Conservation (phyloP, 1,140 invertebrate species). For the fruit fly (Drosophila melanogaster) region DNA sequence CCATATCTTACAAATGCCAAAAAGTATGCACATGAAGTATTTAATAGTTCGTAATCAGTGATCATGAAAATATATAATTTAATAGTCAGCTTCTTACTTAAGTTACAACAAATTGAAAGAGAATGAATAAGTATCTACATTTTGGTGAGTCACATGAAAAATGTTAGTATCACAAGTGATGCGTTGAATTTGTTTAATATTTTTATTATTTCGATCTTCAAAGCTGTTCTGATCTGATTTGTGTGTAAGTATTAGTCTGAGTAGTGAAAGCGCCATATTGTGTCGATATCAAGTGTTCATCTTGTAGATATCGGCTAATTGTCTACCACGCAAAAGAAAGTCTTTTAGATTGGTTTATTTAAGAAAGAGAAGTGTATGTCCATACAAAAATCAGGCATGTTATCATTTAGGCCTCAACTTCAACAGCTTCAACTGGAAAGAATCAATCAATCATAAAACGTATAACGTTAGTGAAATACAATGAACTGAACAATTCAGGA, state of each 20-base stretch:
- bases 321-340: conserved; percentile 74
- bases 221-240: conserved; percentile 36
- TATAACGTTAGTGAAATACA: conserved; percentile 79
- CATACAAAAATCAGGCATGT: conserved; percentile 82
- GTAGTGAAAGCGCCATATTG: conserved; percentile 63
- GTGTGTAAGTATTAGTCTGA: conserved; percentile 49
- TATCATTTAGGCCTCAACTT: conserved; percentile 84
- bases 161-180: conserved; percentile 62
- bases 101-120: conserved; percentile 40
- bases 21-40: conserved; percentile 30
- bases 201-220: conserved; percentile 27
- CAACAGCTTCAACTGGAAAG: conserved; percentile 84
- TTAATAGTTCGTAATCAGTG: conserved; percentile 28
- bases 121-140: conserved; percentile 49
- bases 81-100: conserved; percentile 32
- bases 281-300: conserved; percentile 65
- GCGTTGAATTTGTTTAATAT: conserved; percentile 38
- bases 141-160: conserved; percentile 52
- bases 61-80: conserved; percentile 23
- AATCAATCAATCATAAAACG: conserved; percentile 84
- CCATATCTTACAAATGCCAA: conserved; percentile 49
- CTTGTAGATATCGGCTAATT: conserved; percentile 68
- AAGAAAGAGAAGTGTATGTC: conserved; percentile 76
- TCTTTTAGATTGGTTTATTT: conserved; percentile 75
- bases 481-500: conserved; percentile 67